Evolutionary conservation across 2,797 vertebrate genomes (phyloP).

Genomic region (Ciconia nigra): DNA sequence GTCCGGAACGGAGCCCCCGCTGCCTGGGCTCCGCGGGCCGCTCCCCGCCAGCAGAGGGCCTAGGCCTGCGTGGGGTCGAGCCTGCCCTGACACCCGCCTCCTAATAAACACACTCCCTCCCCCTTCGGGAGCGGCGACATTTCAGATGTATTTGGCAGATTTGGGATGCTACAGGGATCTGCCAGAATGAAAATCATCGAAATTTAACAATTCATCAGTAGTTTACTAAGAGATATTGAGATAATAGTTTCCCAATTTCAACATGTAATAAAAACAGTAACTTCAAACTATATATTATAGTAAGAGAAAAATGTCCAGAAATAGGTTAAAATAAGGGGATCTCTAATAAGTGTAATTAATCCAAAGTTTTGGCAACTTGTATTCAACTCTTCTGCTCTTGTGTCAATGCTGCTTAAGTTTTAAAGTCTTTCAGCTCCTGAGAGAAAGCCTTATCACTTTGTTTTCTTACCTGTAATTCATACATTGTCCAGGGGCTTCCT

Average conservation of each 20-base stretch:
- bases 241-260: accelerated
- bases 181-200: neutral
- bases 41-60: neutral
- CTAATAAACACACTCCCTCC: accelerated
- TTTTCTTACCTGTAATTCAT: neutral
- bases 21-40: neutral
- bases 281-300: no score
- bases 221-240: neutral
- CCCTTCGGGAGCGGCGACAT: neutral
- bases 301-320: neutral
- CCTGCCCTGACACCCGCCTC: no score
- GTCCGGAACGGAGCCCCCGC: no score
- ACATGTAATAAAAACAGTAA: no score
- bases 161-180: no score
- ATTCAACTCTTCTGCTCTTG: neutral
- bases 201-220: no score
- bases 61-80: no score
- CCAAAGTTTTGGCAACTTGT: neutral
- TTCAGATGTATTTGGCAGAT: no score
- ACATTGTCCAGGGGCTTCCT: neutral
- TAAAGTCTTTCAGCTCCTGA: neutral
- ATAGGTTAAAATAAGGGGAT: neutral
- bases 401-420: no score
- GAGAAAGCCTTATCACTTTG: neutral
- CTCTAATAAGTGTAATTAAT: neutral